phyloP scores from a whole-genome alignment of 2,888 invertebrate genomes.

The Peribatodes rhomboidaria region DNA sequence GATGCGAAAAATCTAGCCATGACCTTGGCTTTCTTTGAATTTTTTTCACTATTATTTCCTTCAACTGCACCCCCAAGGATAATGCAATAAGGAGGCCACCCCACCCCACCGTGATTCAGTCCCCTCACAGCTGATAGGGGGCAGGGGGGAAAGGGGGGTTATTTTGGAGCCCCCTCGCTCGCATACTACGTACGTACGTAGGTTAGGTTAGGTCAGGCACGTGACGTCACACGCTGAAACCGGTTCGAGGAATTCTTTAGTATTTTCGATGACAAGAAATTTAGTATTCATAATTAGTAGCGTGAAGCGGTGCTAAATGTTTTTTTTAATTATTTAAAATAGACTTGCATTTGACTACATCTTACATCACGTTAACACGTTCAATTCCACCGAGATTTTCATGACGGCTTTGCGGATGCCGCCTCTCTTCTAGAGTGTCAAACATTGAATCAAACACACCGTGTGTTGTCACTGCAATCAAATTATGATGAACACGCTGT shows the following conservation, averaged over 20 bases:
- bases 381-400: too few relatives aligned
- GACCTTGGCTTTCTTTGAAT: not conserved
- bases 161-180: conserved; percentile 30
- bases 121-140: conserved; percentile 55
- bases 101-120: conserved; percentile 22
- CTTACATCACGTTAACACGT: too few relatives aligned
- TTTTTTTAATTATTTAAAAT: too few relatives aligned
- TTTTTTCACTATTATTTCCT: conserved; percentile 41
- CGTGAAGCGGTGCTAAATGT: not conserved
- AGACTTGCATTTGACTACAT: too few relatives aligned
- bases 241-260: conserved; percentile 36
- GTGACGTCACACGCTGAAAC: conserved; percentile 46
- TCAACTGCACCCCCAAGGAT: conserved; percentile 55
- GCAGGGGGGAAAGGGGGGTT: conserved; percentile 27
- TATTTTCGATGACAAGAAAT: not conserved
- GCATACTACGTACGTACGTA: conserved; percentile 23
- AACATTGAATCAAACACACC: too few relatives aligned
- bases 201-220: conserved; percentile 37
- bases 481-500: too few relatives aligned
- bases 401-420: too few relatives aligned
- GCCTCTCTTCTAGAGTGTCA: too few relatives aligned
- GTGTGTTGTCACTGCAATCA: too few relatives aligned
- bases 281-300: too few relatives aligned
- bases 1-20: not conserved
- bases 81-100: conserved; percentile 61